These are phyloP conservation scores for Eulemur rubriventer DNA, from an alignment of 2,797 vertebrate genomes.

Conservation along the genomic window DNA sequence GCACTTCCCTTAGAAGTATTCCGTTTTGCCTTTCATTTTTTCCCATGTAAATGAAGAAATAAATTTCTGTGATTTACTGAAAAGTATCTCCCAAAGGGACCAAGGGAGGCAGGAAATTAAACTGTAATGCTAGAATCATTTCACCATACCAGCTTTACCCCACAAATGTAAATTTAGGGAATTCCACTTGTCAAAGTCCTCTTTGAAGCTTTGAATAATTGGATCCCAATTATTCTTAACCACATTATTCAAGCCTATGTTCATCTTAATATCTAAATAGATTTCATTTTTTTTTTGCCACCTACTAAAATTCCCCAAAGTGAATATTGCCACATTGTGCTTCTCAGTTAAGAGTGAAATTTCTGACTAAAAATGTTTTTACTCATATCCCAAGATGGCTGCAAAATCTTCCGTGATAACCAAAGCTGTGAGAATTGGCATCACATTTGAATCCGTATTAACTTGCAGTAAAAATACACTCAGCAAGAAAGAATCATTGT, in stretches of 20 bases:
- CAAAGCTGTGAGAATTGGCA: conserved; percentile 53
- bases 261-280: conserved; percentile 78
- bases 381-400: conserved; percentile 54
- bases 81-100: conserved; percentile 58
- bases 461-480: conserved; percentile 48
- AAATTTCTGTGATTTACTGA: conserved; percentile 71
- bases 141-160: conserved; percentile 51
- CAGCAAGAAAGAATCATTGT: conserved; percentile 43
- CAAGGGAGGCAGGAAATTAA: conserved; percentile 58
- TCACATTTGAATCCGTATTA: conserved; percentile 45
- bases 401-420: conserved; percentile 53
- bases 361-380: conserved; percentile 73
- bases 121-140: conserved; percentile 70
- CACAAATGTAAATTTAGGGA: conserved; percentile 72
- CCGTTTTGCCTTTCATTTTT: conserved; percentile 54
- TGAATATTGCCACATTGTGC: conserved; percentile 68
- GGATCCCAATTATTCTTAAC: conserved; percentile 73
- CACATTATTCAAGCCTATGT: conserved; percentile 71
- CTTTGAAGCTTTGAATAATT: conserved; percentile 56
- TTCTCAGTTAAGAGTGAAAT: conserved; percentile 70
- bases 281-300: conserved; percentile 71
- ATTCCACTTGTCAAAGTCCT: conserved; percentile 72
- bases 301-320: conserved; percentile 73
- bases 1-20: conserved; percentile 53
- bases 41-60: conserved; percentile 67